Evolutionary conservation across 2,797 vertebrate species (phyloP), one percentile per base, ranked within the genome.

Genomic region (Amazonetta brasiliensis): DNA sequence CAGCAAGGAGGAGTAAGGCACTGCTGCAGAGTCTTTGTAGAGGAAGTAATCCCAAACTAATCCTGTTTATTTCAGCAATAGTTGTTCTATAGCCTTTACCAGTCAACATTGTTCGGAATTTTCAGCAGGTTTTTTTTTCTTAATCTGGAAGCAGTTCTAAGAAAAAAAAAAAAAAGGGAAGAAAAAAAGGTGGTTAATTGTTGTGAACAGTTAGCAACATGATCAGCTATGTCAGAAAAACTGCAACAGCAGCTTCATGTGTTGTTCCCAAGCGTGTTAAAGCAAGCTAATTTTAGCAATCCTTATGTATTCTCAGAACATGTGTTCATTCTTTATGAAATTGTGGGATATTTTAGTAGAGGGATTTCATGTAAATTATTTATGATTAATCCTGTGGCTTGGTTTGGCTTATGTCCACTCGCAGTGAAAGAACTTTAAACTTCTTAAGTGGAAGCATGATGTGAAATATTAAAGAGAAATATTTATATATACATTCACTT

Each of bases 401-500:
- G 69, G 67, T 83, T 94, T 95, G 89, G 69, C 59, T 89, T 95
- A 86, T 74, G 80, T 96, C 87, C 83, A 92, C 80, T 82, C 52
- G 59, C 1, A 1, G 79, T 84, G 77, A 94, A 89, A 96, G 78
- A 95, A 93, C 77, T 84, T 95, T 41, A 80, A 94, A 94, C 68
- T 91, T 94, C 90, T 89, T 90, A 91, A 95, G 63, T 90, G 60
- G 72, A 87, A 84, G 71, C 75, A 89, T 14, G 9, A 84, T 60
- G 84, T 96, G 85, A 95, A 95, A 97, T 95, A 96, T 95, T 96
- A 71, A 96, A 96, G 86, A 94, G 89, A 95, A 97, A 89, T 94
- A 84, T 94, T 92, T 81, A 87, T 95, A 87, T 58, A 92, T 83
- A 89, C 58, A 71, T 91, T 79, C 87, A 83, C 59, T 88, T 90